Conservation (phyloP, 2,113 vertebrate genomes). For the Archilochus colubris region DNA sequence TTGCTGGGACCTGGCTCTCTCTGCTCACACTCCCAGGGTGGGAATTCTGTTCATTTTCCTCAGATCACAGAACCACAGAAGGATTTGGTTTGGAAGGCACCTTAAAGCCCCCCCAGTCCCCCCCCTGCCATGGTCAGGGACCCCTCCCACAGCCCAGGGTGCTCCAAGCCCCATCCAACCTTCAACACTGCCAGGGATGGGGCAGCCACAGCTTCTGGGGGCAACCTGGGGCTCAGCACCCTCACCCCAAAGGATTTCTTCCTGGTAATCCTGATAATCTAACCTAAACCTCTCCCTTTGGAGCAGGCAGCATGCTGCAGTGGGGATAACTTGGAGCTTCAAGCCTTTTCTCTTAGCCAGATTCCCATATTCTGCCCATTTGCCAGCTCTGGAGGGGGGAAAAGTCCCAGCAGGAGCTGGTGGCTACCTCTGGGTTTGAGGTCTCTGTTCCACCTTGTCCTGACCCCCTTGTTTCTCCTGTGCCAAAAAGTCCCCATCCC, state of each 20-base stretch:
- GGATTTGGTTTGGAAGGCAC: too few species aligned
- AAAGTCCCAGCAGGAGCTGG: accelerated
- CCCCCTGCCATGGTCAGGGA: too few species aligned
- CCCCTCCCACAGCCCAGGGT: too few species aligned
- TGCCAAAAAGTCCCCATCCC: background rate
- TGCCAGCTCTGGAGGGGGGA: accelerated
- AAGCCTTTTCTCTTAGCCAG: accelerated
- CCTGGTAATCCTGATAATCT: too few species aligned
- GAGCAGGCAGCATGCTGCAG: accelerated
- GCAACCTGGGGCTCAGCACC: too few species aligned
- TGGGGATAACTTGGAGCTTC: accelerated
- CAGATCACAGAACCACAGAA: too few species aligned
- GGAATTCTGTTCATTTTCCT: background rate
- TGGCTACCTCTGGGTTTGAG: accelerated
- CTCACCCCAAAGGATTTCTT: too few species aligned
- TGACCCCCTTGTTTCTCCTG: accelerated
- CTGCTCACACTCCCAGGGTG: accelerated
- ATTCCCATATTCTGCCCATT: accelerated
- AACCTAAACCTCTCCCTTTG: accelerated
- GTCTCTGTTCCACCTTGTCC: accelerated
- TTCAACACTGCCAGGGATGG: too few species aligned
- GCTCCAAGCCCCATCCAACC: too few species aligned
- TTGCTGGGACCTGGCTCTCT: background rate
- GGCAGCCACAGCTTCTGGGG: too few species aligned
- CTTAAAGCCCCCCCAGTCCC: too few species aligned